Evolutionary conservation across 2,797 vertebrate species (phyloP).

Genomic region (Phoeniculus purpureus): DNA sequence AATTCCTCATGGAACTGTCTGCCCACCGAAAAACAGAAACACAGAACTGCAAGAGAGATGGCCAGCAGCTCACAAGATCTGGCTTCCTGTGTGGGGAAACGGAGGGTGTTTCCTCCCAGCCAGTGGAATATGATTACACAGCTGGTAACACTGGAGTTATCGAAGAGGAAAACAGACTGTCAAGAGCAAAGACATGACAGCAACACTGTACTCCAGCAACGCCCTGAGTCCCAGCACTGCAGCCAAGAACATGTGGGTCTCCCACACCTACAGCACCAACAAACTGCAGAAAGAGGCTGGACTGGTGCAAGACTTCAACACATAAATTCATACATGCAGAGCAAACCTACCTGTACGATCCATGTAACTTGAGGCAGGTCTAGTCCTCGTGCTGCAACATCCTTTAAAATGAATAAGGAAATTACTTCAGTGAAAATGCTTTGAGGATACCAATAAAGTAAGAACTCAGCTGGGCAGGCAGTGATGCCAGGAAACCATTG

Average conservation of each 20-base stretch:
- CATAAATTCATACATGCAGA: not conserved
- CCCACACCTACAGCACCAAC: not conserved
- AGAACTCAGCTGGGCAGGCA: not conserved
- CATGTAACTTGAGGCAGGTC: conserved; percentile 93
- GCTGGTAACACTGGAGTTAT: not conserved
- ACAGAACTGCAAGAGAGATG: not conserved
- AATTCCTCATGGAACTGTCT: not conserved
- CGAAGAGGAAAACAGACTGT: not conserved
- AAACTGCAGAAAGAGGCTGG: not conserved
- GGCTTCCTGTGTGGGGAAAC: not conserved
- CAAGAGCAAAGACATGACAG: not conserved
- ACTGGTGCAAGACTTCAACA: not conserved
- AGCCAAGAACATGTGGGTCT: not conserved
- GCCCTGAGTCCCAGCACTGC: not conserved
- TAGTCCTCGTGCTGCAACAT: conserved; percentile 92
- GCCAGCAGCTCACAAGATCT: not conserved
- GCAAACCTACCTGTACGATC: conserved; percentile 90
- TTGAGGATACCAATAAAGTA: not conserved
- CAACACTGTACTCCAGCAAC: not conserved
- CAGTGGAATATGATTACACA: not conserved
- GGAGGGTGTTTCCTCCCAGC: not conserved
- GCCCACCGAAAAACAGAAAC: not conserved
- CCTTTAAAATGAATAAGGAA: conserved; percentile 79
- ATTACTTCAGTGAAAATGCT: conserved; percentile 4
- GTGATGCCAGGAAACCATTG: not conserved